Evolutionary conservation across 2,797 vertebrate species (phyloP).

Genomic region (Eleutherodactylus coqui): DNA sequence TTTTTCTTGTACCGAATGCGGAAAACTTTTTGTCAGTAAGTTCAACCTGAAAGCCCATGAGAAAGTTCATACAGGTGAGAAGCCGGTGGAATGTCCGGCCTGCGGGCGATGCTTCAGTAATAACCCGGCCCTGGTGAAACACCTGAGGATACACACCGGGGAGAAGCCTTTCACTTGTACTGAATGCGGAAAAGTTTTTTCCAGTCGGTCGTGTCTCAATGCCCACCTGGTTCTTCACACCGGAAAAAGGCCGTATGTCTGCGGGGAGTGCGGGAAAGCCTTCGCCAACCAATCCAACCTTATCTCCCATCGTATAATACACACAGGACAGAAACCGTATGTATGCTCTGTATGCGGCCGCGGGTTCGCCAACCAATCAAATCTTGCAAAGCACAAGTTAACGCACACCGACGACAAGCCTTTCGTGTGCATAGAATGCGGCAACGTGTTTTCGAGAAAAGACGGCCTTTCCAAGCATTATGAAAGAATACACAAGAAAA

Average conservation of each 20-base stretch:
- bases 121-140: slow-evolving; percentile 21
- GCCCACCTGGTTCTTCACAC: slow-evolving; percentile 39
- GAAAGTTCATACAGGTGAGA: slow-evolving; percentile 29
- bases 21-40: slow-evolving; percentile 37
- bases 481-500: slow-evolving; percentile 47
- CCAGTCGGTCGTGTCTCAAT: neutral
- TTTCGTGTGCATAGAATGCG: slow-evolving; percentile 15
- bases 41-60: slow-evolving; percentile 8
- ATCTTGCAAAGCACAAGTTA: slow-evolving; percentile 31
- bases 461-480: slow-evolving; percentile 30
- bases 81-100: slow-evolving; percentile 23
- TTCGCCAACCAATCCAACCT: slow-evolving; percentile 28
- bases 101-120: slow-evolving; percentile 25
- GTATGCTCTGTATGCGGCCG: slow-evolving; percentile 16
- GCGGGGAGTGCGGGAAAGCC: slow-evolving; percentile 29
- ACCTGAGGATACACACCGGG: slow-evolving; percentile 18
- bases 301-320: slow-evolving; percentile 24
- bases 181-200: slow-evolving; percentile 25
- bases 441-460: slow-evolving; percentile 34
- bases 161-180: slow-evolving; percentile 27
- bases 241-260: slow-evolving; percentile 30
- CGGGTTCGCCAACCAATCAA: slow-evolving; percentile 32
- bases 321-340: slow-evolving; percentile 26
- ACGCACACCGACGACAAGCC: slow-evolving; percentile 23
- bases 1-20: slow-evolving; percentile 36